These are phyloP conservation scores for Casuarius casuarius DNA, from an alignment of 2,113 vertebrate genomes.

Conservation along the genomic window DNA sequence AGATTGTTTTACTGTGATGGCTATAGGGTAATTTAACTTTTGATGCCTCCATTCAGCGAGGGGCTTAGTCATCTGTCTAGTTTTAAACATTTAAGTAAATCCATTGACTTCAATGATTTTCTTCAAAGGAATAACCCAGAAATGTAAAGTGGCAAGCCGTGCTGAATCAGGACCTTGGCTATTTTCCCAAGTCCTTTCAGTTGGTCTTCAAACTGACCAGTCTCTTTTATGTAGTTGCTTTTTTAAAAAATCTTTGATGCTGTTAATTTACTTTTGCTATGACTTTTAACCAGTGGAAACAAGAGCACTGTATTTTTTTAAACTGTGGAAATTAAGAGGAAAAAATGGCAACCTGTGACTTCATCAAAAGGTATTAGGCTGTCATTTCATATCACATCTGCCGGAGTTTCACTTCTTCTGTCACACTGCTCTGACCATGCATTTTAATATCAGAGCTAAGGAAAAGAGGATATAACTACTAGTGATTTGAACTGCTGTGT, in stretches of 20 bases:
- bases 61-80: conserved; percentile 22
- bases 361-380: conserved; percentile 1
- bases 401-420: neutral
- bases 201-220: conserved; percentile 37
- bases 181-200: neutral
- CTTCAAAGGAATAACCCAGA: conserved; percentile 42
- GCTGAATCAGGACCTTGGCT: conserved; percentile 10
- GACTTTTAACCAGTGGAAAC: conserved; percentile 25
- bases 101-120: conserved; percentile 50
- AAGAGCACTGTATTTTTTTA: neutral
- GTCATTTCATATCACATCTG: conserved; percentile 7
- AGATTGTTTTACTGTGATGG: neutral
- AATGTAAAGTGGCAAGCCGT: neutral
- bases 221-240: neutral
- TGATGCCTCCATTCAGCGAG: neutral
- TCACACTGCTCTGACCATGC: neutral
- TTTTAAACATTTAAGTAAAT: conserved; percentile 27
- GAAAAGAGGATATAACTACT: neutral
- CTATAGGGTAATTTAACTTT: neutral
- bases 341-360: conserved; percentile 40
- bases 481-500: neutral
- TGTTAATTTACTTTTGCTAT: conserved; percentile 28
- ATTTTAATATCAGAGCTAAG: neutral
- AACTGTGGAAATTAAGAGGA: conserved; percentile 32
- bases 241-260: neutral